Base-by-base conservation (phyloP, 2,888 invertebrate genomes). In the Catocala fraxini region DNA sequence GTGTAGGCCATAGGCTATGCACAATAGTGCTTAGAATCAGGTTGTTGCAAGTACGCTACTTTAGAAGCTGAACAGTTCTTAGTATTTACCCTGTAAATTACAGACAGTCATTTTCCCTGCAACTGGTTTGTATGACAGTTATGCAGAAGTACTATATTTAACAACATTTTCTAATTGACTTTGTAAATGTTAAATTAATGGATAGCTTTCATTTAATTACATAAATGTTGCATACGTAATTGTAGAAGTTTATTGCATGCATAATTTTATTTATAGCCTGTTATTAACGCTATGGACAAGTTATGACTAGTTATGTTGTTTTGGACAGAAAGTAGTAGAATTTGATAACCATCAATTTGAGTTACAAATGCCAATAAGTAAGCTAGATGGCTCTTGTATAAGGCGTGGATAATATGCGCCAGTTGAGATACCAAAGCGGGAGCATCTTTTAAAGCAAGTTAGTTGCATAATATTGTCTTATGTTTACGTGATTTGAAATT, bases 81-180 rank as follows among this genome's bases (percentile, higher is more conserved):
- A n/a, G 58, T 74, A 48, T 70, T 70, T 72, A 63, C 65, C 59
- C 61, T 63, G 56, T 58, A 68, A 65, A 71, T 69, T 59, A 61
- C 62, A 49, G 41, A 11, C 13, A 53, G 43, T 58, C 68, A 70
- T 68, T 75, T 65, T 35, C 66, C 42, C 43, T 47, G 43, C 33
- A 75, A 68, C 70, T 61, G 39, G 65, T 63, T 70, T 55, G 43
- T 46, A 55, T 61, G 68, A 60, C 64, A 67, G 64, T 65, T 54
- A 15, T 10, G 47, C 47, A 51, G 51, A 63, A 56, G 53, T 71
- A 69, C 69, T 69, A 63, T 63, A 59, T 66, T 12, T 66, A 15
- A 25, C 51, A 52, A 60, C 41, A 55, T 62, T 71, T 65, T 74
- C 58, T 67, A 58, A 71, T 61, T 59, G 35, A 39, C 35, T 39